phyloP scores from a whole-genome alignment of 2,888 invertebrate species.

The Noctua pronuba region DNA sequence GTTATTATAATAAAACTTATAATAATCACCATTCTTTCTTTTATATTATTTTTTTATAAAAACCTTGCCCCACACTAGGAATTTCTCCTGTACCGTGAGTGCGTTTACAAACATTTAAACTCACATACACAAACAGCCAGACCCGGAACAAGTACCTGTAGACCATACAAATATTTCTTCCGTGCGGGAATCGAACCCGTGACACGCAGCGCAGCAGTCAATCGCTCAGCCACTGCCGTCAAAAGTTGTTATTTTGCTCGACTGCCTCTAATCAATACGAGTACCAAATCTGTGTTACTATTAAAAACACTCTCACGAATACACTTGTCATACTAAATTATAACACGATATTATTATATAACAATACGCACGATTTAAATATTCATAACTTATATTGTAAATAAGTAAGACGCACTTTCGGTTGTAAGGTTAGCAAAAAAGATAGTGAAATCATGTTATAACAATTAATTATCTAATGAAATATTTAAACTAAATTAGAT shows the following conservation, averaged over 20 bases:
- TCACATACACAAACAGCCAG: too few relatives aligned
- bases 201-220: too few relatives aligned
- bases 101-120: too few relatives aligned
- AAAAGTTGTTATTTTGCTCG: not conserved
- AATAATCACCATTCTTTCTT: not conserved
- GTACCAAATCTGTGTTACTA: not conserved
- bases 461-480: not conserved
- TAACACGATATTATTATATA: constrained; percentile 20
- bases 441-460: not conserved
- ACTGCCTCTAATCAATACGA: too few relatives aligned
- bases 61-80: too few relatives aligned
- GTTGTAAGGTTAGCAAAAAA: constrained; percentile 15
- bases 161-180: too few relatives aligned
- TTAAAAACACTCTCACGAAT: constrained; percentile 7
- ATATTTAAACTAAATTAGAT: not conserved
- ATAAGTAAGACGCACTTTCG: constrained; percentile 33
- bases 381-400: constrained; percentile 29
- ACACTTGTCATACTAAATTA: not conserved
- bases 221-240: too few relatives aligned
- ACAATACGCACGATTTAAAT: constrained; percentile 16
- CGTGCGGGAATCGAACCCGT: too few relatives aligned
- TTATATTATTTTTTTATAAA: too few relatives aligned
- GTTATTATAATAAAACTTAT: not conserved
- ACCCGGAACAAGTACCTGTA: too few relatives aligned
- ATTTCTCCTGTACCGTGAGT: too few relatives aligned